Conservation (phyloP, 2,888 invertebrate species). For the Conus canariensis region DNA sequence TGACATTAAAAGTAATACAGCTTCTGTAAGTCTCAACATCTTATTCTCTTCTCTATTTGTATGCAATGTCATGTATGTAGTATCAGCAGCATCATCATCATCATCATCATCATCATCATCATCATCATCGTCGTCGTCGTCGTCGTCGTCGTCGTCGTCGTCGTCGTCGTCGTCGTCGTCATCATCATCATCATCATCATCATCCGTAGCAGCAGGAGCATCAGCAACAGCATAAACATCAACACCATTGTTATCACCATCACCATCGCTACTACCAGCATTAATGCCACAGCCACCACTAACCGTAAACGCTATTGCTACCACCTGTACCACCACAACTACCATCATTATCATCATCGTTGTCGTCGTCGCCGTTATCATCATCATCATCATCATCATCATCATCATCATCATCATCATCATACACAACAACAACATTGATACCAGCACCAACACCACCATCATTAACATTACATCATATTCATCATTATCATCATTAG, state of each 20-base stretch:
- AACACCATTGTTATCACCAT: neutral
- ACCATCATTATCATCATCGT: too few relatives aligned
- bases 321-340: too few relatives aligned
- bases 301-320: too few relatives aligned
- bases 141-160: slow-evolving; percentile 18
- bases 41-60: neutral
- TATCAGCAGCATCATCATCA: neutral
- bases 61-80: neutral
- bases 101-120: slow-evolving; percentile 15
- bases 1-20: neutral
- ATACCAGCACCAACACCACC: too few relatives aligned
- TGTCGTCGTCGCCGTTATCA: neutral
- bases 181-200: neutral
- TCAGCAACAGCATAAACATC: neutral
- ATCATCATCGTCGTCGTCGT: neutral
- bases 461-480: too few relatives aligned
- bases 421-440: neutral
- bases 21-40: neutral
- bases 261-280: neutral
- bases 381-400: neutral
- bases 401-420: neutral
- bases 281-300: too few relatives aligned
- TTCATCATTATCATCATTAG: too few relatives aligned
- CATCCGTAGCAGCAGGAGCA: neutral
- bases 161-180: neutral